phyloP scores from a whole-genome alignment of 2,113 vertebrate species.

The Gobiocypris rarus region DNA sequence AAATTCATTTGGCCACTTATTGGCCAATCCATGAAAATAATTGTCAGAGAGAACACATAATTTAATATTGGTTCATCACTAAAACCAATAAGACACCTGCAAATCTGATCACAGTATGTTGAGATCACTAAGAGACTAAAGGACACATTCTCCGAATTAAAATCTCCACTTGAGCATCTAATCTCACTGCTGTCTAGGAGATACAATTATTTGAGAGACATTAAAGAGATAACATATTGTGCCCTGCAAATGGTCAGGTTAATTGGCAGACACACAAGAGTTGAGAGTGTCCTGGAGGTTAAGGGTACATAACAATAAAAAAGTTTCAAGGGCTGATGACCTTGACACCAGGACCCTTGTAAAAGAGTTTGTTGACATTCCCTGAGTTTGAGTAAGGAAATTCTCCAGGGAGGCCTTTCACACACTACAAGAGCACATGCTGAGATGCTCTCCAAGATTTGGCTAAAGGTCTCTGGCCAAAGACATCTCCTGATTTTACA shows the following conservation, averaged over 20 bases:
- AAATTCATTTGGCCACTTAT: background rate
- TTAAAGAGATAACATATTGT: background rate
- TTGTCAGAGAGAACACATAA: background rate
- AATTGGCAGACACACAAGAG: background rate
- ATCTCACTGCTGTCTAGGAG: conserved; percentile 9
- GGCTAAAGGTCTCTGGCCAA: conserved; percentile 14
- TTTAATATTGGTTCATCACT: background rate
- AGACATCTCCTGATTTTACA: conserved; percentile 5
- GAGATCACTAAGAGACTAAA: background rate
- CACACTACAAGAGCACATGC: background rate
- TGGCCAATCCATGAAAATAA: background rate
- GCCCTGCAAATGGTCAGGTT: conserved; percentile 14
- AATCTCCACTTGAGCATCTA: background rate
- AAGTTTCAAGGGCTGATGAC: conserved; percentile 40
- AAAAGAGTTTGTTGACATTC: conserved; percentile 21
- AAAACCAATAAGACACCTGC: too few relatives aligned
- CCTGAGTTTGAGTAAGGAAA: conserved; percentile 36
- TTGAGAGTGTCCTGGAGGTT: conserved; percentile 5
- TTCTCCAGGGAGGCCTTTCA: conserved; percentile 11
- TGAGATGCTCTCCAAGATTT: conserved; percentile 25
- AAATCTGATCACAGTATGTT: too few relatives aligned
- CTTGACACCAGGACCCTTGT: conserved; percentile 33
- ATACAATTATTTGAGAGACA: background rate
- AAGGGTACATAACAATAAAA: conserved; percentile 18
- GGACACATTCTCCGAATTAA: background rate